Evolutionary conservation across 2,113 vertebrate genomes (phyloP).

Genomic region (Nyctibius bracteatus): DNA sequence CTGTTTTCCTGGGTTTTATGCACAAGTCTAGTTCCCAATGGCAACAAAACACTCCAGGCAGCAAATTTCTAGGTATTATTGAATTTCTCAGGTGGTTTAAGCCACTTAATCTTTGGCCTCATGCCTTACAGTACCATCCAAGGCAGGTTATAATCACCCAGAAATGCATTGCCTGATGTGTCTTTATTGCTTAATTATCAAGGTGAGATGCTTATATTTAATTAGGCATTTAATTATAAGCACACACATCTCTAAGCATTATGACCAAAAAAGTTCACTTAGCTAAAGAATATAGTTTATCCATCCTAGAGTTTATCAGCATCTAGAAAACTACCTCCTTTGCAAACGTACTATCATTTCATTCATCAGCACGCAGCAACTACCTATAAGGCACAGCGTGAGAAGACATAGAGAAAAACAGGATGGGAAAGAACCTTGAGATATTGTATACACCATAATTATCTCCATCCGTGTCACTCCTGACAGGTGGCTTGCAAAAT

Average conservation of each 20-base stretch:
- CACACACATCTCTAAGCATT: slow-evolving; percentile 50
- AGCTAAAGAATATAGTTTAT: slow-evolving; percentile 19
- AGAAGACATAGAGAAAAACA: background rate
- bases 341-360: background rate
- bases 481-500: background rate
- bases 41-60: slow-evolving; percentile 23
- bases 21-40: background rate
- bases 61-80: slow-evolving; percentile 45
- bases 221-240: slow-evolving; percentile 64
- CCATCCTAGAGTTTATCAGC: background rate
- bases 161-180: slow-evolving; percentile 61
- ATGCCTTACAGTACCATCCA: slow-evolving; percentile 13
- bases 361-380: background rate
- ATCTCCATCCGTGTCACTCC: background rate
- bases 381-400: background rate
- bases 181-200: slow-evolving; percentile 74
- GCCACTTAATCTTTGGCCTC: slow-evolving; percentile 65
- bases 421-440: background rate
- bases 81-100: slow-evolving; percentile 65
- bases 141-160: slow-evolving; percentile 44
- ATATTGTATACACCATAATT: background rate
- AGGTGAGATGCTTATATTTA: slow-evolving; percentile 70
- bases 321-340: background rate
- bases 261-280: slow-evolving; percentile 8
- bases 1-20: background rate